Evolutionary conservation across 2,797 vertebrate species (phyloP), one percentile per base, ranked within the genome.

Genomic region (Gymnothorax javanicus): DNA sequence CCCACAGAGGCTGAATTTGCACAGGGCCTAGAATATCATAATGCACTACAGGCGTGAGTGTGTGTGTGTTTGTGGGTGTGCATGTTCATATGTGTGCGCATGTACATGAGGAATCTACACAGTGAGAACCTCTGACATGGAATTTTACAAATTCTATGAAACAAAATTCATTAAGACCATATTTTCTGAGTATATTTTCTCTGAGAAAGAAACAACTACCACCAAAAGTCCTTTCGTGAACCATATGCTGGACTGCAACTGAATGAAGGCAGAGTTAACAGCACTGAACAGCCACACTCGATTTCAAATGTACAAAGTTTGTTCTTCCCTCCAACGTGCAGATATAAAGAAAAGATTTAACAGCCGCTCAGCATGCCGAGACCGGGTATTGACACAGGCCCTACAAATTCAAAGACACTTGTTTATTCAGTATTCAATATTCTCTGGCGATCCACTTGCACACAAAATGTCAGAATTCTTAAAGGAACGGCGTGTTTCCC

Each of bases 391-490:
- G 75, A 79, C 75, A 54, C 75, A 79, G 75, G 15, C 75, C 3
- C 75, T 8, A 13, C 20, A 23, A 54, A 79, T 23, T 79, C 75
- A 79, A 79, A 79, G 75, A 52, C 50, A 8, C 50, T 33, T 79
- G 43, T 79, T 79, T 79, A 11, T 54, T 79, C 75, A 79, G 75
- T 54, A 20, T 52, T 52, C 75, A 23, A 50, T 79, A 54, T 79
- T 79, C 75, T 54, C 17, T 20, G 7, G 43, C 50, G 75, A 52
- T n/a, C 75, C 17, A 13, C 75, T 20, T 7, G 75, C 43, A 7
- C 50, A 54, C 75, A 54, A 79, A 79, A 79, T 79, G 75, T 54
- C 75, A 79, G 75, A 79, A 54, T 79, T 79, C 75, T 54, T 79
- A 54, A 1, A 79, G 75, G 75, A 79, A 79, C 17, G 50, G 20